phyloP scores from a whole-genome alignment of 1,140 invertebrate genomes.

The Trypoxylus dichotomus region DNA sequence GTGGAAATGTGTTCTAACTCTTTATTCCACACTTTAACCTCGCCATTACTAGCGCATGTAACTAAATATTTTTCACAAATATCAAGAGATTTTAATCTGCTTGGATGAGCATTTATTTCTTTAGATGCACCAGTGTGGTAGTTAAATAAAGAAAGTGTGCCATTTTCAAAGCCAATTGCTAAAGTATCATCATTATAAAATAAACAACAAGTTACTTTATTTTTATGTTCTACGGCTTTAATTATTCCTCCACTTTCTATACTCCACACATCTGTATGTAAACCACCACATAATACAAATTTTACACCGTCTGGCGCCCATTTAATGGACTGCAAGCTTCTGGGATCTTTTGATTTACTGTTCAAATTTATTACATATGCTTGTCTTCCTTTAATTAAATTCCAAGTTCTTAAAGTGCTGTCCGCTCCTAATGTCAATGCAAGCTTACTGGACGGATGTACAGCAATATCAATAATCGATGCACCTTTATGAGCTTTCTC shows the following conservation, averaged over 20 bases:
- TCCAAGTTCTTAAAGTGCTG: conserved; percentile 86
- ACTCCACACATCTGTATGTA: conserved; percentile 74
- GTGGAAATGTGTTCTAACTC: conserved; percentile 57
- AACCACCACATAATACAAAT: conserved; percentile 73
- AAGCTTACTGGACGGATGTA: conserved; percentile 89
- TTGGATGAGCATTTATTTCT: conserved; percentile 63
- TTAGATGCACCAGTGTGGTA: conserved; percentile 51
- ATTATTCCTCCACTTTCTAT: conserved; percentile 70
- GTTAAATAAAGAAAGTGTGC: conserved; percentile 63
- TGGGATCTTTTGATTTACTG: conserved; percentile 61
- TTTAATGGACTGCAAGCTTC: conserved; percentile 58
- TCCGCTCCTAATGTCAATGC: conserved; percentile 85
- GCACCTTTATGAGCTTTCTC: conserved; percentile 69
- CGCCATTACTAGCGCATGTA: conserved; percentile 73
- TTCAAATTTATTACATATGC: conserved; percentile 86
- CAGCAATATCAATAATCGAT: conserved; percentile 68
- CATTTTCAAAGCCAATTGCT: conserved; percentile 71
- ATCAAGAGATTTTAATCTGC: conserved; percentile 69
- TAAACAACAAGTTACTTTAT: conserved; percentile 65
- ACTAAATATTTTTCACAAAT: conserved; percentile 53
- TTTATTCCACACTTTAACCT: conserved; percentile 75
- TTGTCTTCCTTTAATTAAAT: conserved; percentile 85
- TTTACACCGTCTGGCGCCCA: conserved; percentile 71
- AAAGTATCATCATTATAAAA: conserved; percentile 66
- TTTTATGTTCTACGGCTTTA: conserved; percentile 60